Conservation (phyloP, 2,888 invertebrate species). For the Galeruca laticollis region DNA sequence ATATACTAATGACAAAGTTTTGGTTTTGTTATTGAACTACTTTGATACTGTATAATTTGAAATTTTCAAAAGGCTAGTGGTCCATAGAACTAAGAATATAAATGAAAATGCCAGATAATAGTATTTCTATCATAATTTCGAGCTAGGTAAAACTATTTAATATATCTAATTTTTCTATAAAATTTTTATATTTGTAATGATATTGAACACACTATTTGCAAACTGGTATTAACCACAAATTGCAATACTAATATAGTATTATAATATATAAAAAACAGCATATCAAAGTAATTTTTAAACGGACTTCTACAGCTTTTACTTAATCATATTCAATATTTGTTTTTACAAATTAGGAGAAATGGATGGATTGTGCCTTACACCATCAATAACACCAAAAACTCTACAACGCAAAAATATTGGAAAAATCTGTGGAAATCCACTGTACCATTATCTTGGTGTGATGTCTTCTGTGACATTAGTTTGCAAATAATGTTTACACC, state of each 20-base stretch:
- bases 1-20: too few species aligned
- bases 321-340: background rate
- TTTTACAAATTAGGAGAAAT: too few species aligned
- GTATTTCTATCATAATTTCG: background rate
- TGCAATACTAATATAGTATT: background rate
- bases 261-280: background rate
- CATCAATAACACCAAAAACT: too few species aligned
- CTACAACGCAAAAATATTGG: too few species aligned
- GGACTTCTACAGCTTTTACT: background rate
- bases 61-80: too few species aligned
- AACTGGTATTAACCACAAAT: background rate
- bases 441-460: too few species aligned
- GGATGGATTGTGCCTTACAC: background rate
- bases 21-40: too few species aligned
- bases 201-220: constrained; percentile 1
- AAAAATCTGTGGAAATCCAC: too few species aligned
- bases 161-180: background rate
- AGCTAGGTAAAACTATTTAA: background rate
- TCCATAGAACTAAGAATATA: too few species aligned
- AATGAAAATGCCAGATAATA: too few species aligned
- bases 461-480: background rate
- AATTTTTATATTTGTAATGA: background rate
- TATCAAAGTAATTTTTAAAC: background rate
- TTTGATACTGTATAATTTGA: too few species aligned
- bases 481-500: background rate